These are phyloP conservation scores for Archivesica marissinica DNA, from an alignment of 1,140 invertebrate genomes.

Conservation along the genomic window DNA sequence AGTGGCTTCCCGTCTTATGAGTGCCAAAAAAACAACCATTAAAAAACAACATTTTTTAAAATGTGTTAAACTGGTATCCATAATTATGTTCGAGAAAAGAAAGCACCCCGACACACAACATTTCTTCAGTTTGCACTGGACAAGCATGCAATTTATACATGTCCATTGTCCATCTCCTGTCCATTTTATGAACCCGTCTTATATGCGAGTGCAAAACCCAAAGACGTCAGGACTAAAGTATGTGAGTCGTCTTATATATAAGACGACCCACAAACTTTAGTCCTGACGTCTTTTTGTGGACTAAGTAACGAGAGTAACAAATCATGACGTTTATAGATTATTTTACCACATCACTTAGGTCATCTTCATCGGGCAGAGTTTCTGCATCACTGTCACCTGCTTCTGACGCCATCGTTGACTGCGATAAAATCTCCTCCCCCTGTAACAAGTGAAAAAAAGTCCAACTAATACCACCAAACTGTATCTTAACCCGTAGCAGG, in stretches of 20 bases:
- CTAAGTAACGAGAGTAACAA: neutral
- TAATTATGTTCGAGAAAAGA: no score
- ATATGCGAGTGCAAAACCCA: no score
- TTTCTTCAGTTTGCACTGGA: neutral
- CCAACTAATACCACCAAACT: no score
- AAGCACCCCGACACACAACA: neutral
- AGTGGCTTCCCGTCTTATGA: no score
- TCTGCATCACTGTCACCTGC: constrained; percentile 65
- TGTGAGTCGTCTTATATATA: neutral
- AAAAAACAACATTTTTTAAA: no score
- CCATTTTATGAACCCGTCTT: no score
- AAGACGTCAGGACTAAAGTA: no score
- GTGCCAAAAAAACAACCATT: no score
- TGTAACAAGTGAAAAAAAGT: constrained; percentile 15
- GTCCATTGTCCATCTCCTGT: no score
- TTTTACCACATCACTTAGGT: constrained; percentile 79
- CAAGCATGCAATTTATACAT: neutral
- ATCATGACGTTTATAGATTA: neutral
- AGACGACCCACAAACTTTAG: neutral
- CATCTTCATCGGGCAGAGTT: constrained; percentile 65
- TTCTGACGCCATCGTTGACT: constrained; percentile 59
- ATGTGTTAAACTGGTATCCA: no score
- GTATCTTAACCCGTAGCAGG: no score
- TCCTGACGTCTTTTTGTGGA: neutral
- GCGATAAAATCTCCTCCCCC: constrained; percentile 81